phyloP scores from a whole-genome alignment of 2,113 vertebrate species.

The Eretmodus cyanostictus region DNA sequence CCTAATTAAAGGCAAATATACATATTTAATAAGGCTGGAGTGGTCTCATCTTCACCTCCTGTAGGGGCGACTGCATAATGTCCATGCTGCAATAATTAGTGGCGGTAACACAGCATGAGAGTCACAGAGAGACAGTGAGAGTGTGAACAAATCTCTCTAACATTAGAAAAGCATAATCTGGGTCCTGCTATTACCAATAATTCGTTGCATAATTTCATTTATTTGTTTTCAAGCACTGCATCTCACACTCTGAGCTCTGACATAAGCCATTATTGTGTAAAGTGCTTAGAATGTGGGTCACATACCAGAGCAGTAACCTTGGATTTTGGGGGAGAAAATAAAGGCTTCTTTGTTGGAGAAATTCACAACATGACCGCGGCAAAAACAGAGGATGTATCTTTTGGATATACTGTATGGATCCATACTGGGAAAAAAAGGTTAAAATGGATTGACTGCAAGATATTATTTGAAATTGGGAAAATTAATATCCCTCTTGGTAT shows the following conservation, averaged over 20 bases:
- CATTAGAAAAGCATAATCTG: not conserved
- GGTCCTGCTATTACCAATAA: not conserved
- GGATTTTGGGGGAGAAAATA: constrained; percentile 38
- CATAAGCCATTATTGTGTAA: constrained; percentile 39
- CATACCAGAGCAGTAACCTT: constrained; percentile 48
- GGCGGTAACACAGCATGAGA: not conserved
- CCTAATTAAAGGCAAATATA: constrained; percentile 62
- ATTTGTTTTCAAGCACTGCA: not conserved
- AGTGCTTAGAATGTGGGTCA: constrained; percentile 59
- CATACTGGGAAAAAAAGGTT: not conserved
- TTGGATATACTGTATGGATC: not conserved
- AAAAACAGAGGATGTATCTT: constrained; percentile 17
- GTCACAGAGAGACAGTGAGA: constrained; percentile 4
- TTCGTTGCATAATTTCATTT: not conserved
- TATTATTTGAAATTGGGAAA: constrained; percentile 2
- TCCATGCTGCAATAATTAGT: constrained; percentile 35
- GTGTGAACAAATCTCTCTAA: not conserved
- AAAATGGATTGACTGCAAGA: not conserved
- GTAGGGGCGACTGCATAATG: constrained; percentile 31
- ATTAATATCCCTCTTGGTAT: not conserved
- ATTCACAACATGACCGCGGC: constrained; percentile 27
- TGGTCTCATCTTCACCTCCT: constrained; percentile 35
- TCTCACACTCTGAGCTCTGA: constrained; percentile 1
- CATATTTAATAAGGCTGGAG: constrained; percentile 58
- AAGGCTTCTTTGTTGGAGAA: constrained; percentile 45